These are phyloP conservation scores for Drosophila barbarae DNA, from an alignment of 2,888 invertebrate species.

Conservation along the genomic window DNA sequence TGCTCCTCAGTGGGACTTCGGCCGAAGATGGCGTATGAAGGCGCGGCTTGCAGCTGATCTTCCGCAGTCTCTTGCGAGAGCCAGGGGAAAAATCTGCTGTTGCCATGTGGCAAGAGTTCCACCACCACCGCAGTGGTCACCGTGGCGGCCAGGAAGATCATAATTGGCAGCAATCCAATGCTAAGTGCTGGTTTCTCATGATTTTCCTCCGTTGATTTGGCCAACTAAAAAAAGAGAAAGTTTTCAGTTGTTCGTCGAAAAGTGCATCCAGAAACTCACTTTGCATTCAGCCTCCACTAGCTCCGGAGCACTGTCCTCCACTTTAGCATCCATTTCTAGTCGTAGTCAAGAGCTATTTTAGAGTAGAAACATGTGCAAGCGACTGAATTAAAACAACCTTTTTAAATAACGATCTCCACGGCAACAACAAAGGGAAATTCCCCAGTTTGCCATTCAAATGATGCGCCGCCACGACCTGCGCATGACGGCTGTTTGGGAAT, in stretches of 20 bases:
- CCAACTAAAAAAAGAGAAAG: conserved; percentile 60
- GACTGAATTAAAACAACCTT: conserved; percentile 27
- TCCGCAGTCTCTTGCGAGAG: conserved; percentile 1
- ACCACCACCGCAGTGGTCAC: conserved; percentile 62
- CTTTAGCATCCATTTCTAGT: conserved; percentile 32
- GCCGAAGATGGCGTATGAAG: neutral
- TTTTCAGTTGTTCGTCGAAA: conserved; percentile 11
- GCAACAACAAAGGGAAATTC: conserved; percentile 1
- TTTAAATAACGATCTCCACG: conserved; percentile 29
- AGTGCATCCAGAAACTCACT: conserved; percentile 13
- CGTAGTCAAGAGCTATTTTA: neutral
- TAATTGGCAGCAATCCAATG: conserved; percentile 53
- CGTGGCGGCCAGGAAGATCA: conserved; percentile 62
- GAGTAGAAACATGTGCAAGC: neutral
- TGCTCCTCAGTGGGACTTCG: conserved; percentile 2
- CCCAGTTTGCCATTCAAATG: conserved; percentile 6
- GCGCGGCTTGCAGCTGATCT: neutral
- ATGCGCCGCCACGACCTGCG: neutral
- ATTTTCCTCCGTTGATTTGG: conserved; percentile 9
- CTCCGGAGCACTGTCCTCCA: conserved; percentile 5
- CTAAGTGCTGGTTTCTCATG: conserved; percentile 13
- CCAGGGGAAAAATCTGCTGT: conserved; percentile 28
- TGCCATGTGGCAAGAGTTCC: conserved; percentile 57
- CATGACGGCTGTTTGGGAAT: neutral
- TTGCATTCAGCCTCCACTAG: conserved; percentile 5